phyloP scores from a whole-genome alignment of 2,888 invertebrate species.

The Trissolcus japonicus region DNA sequence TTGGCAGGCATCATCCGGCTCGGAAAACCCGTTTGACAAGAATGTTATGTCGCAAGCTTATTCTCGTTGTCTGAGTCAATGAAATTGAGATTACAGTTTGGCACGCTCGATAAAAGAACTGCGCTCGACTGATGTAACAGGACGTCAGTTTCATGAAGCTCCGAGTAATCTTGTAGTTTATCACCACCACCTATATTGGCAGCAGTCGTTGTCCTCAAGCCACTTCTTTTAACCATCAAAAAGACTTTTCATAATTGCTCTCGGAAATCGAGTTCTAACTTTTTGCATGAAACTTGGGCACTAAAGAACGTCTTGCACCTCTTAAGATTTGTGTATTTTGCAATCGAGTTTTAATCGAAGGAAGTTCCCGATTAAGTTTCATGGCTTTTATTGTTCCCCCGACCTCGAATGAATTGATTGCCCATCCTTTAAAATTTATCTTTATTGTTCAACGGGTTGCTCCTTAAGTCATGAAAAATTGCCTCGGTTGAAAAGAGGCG shows the following conservation, averaged over 20 bases:
- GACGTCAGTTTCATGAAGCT: conserved; percentile 63
- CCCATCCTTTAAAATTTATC: no score
- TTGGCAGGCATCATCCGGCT: conserved; percentile 28
- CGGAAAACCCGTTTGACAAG: conserved; percentile 38
- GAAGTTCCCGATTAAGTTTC: conserved; percentile 5
- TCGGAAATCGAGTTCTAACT: conserved; percentile 2
- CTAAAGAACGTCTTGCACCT: no score
- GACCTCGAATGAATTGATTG: no score
- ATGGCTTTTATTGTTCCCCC: neutral
- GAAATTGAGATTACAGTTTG: conserved; percentile 46
- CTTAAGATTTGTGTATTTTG: no score
- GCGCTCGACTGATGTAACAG: conserved; percentile 68
- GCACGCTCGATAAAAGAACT: conserved; percentile 55
- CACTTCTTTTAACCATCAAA: neutral
- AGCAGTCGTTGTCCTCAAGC: conserved; percentile 13
- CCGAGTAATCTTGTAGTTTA: conserved; percentile 37
- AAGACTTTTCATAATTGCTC: conserved; percentile 26
- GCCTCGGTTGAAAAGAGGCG: no score
- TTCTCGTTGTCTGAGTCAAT: conserved; percentile 39
- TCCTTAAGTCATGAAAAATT: no score
- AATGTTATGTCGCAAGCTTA: conserved; percentile 36
- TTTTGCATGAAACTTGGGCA: neutral
- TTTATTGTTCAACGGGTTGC: no score
- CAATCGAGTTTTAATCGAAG: no score
- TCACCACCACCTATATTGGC: conserved; percentile 28